Conservation (phyloP, 2,797 vertebrate genomes). For the Galago senegalensis region DNA sequence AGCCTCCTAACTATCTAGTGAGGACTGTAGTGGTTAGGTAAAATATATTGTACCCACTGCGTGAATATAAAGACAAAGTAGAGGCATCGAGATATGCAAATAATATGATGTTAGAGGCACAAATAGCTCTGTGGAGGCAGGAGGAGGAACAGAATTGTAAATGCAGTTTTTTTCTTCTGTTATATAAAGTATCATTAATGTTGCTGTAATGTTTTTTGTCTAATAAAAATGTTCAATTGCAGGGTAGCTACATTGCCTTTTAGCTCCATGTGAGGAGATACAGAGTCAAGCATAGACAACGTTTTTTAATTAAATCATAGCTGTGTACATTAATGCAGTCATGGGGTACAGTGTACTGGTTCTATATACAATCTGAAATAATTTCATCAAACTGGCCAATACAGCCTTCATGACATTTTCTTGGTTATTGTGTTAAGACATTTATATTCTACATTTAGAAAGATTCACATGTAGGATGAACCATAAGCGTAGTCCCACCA, state of each 20-base stretch:
- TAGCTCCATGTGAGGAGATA: neutral
- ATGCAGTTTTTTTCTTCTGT: neutral
- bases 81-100: neutral
- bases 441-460: too few species aligned
- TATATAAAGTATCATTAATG: neutral
- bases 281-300: neutral
- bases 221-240: conserved; percentile 45
- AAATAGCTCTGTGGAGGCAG: neutral
- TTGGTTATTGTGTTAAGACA: too few species aligned
- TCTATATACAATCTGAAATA: too few species aligned
- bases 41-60: neutral
- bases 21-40: neutral
- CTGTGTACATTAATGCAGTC: too few species aligned
- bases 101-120: neutral
- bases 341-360: too few species aligned
- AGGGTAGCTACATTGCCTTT: neutral
- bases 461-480: too few species aligned
- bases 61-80: neutral
- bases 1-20: neutral
- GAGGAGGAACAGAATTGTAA: neutral
- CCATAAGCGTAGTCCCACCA: too few species aligned
- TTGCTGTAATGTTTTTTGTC: neutral
- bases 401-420: too few species aligned
- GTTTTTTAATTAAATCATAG: neutral
- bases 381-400: too few species aligned